Evolutionary conservation across 2,797 vertebrate genomes (phyloP).

Genomic region (Loris lydekkerianus): DNA sequence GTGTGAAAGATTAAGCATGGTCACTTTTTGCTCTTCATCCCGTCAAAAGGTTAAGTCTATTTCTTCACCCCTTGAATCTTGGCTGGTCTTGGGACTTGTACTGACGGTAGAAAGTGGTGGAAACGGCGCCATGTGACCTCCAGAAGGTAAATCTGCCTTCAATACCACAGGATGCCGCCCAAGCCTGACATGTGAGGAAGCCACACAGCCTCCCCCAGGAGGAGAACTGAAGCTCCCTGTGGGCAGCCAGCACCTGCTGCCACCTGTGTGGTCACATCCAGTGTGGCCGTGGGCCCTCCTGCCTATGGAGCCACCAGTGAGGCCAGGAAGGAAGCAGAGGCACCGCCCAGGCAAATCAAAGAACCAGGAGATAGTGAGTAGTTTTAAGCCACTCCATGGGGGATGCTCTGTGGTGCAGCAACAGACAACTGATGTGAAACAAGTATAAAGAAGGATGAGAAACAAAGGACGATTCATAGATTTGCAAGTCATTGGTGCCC

Average conservation of each 20-base stretch:
- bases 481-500: neutral
- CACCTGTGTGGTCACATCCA: too few species aligned
- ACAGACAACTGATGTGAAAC: neutral
- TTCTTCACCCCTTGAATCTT: neutral
- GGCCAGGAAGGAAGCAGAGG: neutral
- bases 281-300: neutral
- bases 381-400: neutral
- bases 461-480: neutral
- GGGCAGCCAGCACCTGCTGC: neutral
- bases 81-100: neutral
- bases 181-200: neutral
- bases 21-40: neutral
- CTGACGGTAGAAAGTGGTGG: neutral
- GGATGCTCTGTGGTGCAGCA: too few species aligned
- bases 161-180: neutral
- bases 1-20: neutral
- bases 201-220: neutral
- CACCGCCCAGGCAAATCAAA: neutral
- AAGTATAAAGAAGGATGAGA: neutral
- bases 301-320: neutral
- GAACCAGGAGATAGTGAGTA: neutral
- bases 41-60: neutral
- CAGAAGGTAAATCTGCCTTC: neutral
- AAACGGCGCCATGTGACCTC: neutral
- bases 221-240: neutral